Base-by-base conservation (phyloP, 2,797 vertebrate species). In the Myotis myotis region DNA sequence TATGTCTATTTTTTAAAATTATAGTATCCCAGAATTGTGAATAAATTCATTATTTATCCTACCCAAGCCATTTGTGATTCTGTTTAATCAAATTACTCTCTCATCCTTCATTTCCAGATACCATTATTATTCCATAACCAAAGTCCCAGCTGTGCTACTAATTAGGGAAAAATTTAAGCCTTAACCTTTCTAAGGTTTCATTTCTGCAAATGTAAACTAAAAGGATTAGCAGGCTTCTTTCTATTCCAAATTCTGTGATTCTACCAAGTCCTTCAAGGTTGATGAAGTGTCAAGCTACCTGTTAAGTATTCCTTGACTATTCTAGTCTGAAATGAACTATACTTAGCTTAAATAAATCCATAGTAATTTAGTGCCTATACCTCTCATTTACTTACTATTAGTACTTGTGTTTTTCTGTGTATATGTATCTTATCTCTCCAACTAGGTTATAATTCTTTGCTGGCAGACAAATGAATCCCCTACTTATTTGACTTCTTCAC, bases 181-280 rank as follows among this genome's bases (percentile, higher is more conserved):
- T 74, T 91, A 89, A 82, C 55, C 8, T 78, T 96, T 64, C 62
- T 49, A 83, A 41, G 3, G 17, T 49, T 91, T 83, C 8, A 49
- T 87, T 89, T 94, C 57, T 36, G 17, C 55, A 92, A 66, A 83
- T 30, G 55, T 28, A 92, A 84, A 80, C 85, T n/a, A 9, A 89
- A 86, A 92, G 51, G 28, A 74, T 20, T n/a, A 30, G 13, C 12
- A 76, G 20, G 8, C 38, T 85, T 83, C 72, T 81, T 91, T 4
- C 23, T 33, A 38, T 12, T 88, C 25, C 23, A 64, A 62, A 74
- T 62, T 66, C 23, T 80, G 53, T 62, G 30, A 44, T 53, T 25
- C 51, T 87, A 74, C 22, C 38, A 75, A 64, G 51, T 68, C 79
- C 80, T 91, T 86, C 33, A 36, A 74, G 8, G 36, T 12, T 82